These are phyloP conservation scores for Sarcophaga peregrina DNA, from an alignment of 1,140 invertebrate genomes.

Conservation along the genomic window DNA sequence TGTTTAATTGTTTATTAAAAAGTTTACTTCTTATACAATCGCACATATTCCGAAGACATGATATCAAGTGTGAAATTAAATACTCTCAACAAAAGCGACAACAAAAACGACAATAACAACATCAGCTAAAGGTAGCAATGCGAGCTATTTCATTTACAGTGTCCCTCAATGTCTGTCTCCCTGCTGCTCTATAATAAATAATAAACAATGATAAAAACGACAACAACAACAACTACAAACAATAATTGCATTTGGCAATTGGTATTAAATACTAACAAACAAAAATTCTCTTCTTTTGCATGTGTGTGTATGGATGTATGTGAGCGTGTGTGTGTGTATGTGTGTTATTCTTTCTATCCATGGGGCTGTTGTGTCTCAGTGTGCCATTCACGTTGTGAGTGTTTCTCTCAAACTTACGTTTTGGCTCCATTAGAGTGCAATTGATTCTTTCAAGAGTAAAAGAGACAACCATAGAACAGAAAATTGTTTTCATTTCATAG, in stretches of 20 bases:
- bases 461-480: conserved; percentile 4
- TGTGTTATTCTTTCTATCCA: background rate
- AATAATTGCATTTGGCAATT: too few species aligned
- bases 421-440: background rate
- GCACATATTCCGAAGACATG: background rate
- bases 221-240: too few species aligned
- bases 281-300: too few species aligned
- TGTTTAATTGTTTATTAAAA: background rate
- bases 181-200: too few species aligned
- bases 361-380: background rate
- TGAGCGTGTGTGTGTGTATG: background rate
- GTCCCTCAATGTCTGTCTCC: too few species aligned
- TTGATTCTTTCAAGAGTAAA: background rate
- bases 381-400: background rate
- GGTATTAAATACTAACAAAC: too few species aligned
- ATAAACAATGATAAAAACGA: too few species aligned
- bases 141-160: too few species aligned
- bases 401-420: background rate
- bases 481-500: background rate
- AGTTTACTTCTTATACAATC: conserved; percentile 6
- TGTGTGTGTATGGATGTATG: background rate
- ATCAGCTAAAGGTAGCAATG: background rate
- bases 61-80: background rate
- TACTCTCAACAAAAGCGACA: background rate
- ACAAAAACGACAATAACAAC: background rate